These are phyloP conservation scores for Scaeva pyrastri DNA, from an alignment of 2,888 invertebrate genomes.

Conservation along the genomic window DNA sequence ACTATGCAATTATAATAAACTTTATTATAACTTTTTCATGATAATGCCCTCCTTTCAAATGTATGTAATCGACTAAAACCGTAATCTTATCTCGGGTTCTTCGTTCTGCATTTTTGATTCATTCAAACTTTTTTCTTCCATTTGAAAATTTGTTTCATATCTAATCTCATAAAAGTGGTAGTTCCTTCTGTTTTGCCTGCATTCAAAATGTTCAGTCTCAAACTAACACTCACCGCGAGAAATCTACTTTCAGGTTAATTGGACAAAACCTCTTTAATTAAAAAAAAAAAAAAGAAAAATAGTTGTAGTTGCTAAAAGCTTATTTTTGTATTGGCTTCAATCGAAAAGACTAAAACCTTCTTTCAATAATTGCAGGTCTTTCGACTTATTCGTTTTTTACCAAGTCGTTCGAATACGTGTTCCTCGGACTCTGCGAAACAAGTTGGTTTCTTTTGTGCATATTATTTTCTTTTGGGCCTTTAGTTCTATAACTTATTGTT, in stretches of 20 bases:
- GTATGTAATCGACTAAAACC: background rate
- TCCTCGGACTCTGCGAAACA: conserved; percentile 80
- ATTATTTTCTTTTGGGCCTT: background rate
- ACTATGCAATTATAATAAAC: too few species aligned
- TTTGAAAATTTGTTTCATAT: background rate
- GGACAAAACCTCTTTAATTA: background rate
- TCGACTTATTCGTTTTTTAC: conserved; percentile 80
- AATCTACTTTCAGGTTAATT: background rate
- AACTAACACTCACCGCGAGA: background rate
- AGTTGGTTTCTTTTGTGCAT: conserved; percentile 78
- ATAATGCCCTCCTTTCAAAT: background rate
- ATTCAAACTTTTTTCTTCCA: background rate
- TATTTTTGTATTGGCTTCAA: background rate
- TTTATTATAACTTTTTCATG: background rate
- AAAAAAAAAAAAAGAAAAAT: background rate
- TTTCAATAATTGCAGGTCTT: conserved; percentile 78
- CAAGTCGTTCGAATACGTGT: conserved; percentile 78
- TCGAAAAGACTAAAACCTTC: background rate
- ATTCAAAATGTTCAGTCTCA: background rate
- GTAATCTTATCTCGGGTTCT: conserved; percentile 9
- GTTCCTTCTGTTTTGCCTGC: background rate
- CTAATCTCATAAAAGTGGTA: background rate
- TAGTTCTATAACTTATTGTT: background rate
- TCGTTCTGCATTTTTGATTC: background rate
- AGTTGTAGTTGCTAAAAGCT: conserved; percentile 12